Percentiles rank a stretch among this genome's conserved stretches.
phyloP scores from a whole-genome alignment of 2,888 invertebrate species.

The Trichopria drosophilae region DNA sequence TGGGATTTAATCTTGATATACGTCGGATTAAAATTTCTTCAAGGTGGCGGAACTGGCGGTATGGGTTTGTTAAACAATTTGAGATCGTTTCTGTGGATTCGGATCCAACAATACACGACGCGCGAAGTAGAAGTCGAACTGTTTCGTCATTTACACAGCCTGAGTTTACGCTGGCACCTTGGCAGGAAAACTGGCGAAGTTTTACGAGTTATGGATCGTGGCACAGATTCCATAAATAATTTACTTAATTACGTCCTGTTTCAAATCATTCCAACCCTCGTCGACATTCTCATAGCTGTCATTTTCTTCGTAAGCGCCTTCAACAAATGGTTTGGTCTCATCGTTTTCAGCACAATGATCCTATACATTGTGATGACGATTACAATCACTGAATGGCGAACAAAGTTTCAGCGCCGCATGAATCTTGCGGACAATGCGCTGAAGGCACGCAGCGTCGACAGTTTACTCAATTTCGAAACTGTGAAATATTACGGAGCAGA shows the following conservation, averaged over 20 bases:
- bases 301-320: conserved; percentile 85
- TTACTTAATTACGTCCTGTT: conserved; percentile 90
- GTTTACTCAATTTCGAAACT: conserved; percentile 95
- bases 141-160: conserved; percentile 76
- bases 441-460: conserved; percentile 91
- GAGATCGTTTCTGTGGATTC: conserved; percentile 91
- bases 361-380: conserved; percentile 89
- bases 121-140: conserved; percentile 79
- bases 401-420: conserved; percentile 91
- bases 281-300: conserved; percentile 90
- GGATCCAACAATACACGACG: conserved; percentile 93
- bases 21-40: conserved; percentile 86
- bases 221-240: conserved; percentile 94
- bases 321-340: conserved; percentile 92
- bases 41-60: conserved; percentile 90
- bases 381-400: conserved; percentile 95
- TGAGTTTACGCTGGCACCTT: conserved; percentile 94
- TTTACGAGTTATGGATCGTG: conserved; percentile 93
- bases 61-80: conserved; percentile 93
- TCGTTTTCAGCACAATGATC: conserved; percentile 91
- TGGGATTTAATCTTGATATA: conserved; percentile 91
- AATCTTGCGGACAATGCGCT: conserved; percentile 92
- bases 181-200: conserved; percentile 96
- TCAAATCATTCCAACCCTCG: conserved; percentile 88
- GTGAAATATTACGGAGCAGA: conserved; percentile 98